phyloP scores from a whole-genome alignment of 2,888 invertebrate genomes.

The Camponotus fellah region DNA sequence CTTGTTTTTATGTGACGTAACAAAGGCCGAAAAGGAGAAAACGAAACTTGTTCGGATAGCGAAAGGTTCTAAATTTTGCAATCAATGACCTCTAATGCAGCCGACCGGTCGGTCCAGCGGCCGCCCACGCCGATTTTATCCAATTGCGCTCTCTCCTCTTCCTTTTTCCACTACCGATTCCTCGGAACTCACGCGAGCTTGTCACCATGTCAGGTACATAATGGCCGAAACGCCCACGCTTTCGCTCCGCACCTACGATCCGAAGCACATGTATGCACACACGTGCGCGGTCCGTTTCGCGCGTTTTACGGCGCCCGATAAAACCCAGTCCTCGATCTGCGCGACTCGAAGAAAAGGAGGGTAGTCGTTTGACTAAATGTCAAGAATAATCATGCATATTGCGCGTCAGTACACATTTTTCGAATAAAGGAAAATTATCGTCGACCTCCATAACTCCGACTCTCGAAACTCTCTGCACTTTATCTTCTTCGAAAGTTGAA shows the following conservation, averaged over 20 bases:
- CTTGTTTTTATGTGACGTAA: neutral
- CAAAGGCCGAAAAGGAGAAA: neutral
- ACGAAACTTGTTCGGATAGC: neutral
- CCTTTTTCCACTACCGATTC: slow-evolving; percentile 66
- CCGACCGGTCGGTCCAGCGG: neutral
- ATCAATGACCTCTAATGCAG: slow-evolving; percentile 42
- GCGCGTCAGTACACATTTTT: neutral
- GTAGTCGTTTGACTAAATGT: slow-evolving; percentile 21
- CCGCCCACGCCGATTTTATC: slow-evolving; percentile 61
- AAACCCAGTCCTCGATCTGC: slow-evolving; percentile 42
- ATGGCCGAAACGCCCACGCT: slow-evolving; percentile 76
- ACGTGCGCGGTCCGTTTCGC: slow-evolving; percentile 47
- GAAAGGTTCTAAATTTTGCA: slow-evolving; percentile 51
- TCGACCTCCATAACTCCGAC: neutral
- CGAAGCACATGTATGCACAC: slow-evolving; percentile 41
- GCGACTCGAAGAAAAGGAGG: slow-evolving; percentile 27
- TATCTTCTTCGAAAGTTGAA: slow-evolving; percentile 5
- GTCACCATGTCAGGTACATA: slow-evolving; percentile 77
- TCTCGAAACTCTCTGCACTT: neutral
- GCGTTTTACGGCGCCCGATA: slow-evolving; percentile 40
- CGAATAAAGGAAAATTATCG: neutral
- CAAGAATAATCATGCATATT: slow-evolving; percentile 17
- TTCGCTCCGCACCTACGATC: slow-evolving; percentile 65
- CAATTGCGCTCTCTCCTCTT: slow-evolving; percentile 53
- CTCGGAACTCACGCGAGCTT: slow-evolving; percentile 68